phyloP scores from a whole-genome alignment of 1,140 invertebrate genomes.

The Mercenaria mercenaria region DNA sequence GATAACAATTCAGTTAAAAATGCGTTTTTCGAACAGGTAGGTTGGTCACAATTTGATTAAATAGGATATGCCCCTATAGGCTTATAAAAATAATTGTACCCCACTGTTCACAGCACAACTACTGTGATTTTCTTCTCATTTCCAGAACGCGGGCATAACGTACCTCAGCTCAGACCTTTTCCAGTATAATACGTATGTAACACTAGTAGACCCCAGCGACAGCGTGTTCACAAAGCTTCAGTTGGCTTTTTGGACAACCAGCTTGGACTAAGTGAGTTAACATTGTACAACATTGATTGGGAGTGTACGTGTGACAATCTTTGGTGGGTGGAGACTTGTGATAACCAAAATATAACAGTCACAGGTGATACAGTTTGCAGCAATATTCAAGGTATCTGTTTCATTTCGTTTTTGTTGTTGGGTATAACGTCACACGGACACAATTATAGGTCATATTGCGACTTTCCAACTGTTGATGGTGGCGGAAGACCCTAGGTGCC shows the following conservation, averaged over 20 bases:
- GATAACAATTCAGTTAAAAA: too few relatives aligned
- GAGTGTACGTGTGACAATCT: slow-evolving; percentile 38
- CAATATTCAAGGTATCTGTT: slow-evolving; percentile 21
- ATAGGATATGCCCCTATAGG: too few relatives aligned
- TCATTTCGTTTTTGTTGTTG: neutral
- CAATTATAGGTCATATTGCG: too few relatives aligned
- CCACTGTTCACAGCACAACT: too few relatives aligned
- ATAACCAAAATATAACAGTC: neutral
- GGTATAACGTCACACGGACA: neutral
- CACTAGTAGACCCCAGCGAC: slow-evolving; percentile 28
- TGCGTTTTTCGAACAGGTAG: too few relatives aligned
- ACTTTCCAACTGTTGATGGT: too few relatives aligned
- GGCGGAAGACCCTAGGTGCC: too few relatives aligned
- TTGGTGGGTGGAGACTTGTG: neutral
- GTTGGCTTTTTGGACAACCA: neutral
- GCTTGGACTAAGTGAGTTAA: neutral
- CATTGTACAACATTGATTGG: slow-evolving; percentile 43
- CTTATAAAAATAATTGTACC: too few relatives aligned
- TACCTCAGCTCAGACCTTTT: neutral
- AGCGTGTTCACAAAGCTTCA: slow-evolving; percentile 14
- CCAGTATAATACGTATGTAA: neutral
- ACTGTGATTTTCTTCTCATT: too few relatives aligned
- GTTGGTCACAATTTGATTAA: too few relatives aligned
- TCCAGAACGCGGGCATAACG: slow-evolving; percentile 5
- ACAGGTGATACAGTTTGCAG: neutral